These are phyloP conservation scores for Alca torda DNA, from an alignment of 2,797 vertebrate species.

Conservation along the genomic window DNA sequence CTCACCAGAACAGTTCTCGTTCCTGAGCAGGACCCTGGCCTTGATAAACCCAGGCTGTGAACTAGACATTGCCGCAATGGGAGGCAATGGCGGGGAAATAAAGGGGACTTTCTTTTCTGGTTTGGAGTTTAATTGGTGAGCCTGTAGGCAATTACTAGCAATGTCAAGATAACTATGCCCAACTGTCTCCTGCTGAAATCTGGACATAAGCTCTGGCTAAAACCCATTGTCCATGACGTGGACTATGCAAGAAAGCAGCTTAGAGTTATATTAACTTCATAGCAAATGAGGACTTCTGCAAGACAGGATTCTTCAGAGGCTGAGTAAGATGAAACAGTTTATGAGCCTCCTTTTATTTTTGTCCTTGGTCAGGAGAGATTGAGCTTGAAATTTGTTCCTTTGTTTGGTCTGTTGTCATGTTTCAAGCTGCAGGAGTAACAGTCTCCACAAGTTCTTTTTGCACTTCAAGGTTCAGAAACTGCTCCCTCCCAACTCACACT, in stretches of 20 bases:
- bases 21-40: neutral
- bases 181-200: neutral
- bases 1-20: neutral
- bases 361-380: neutral
- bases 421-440: neutral
- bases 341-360: neutral
- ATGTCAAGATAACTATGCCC: neutral
- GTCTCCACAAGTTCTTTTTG: neutral
- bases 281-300: neutral
- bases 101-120: neutral
- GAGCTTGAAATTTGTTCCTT: neutral
- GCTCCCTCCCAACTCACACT: neutral
- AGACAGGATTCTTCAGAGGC: neutral
- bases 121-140: neutral
- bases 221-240: neutral
- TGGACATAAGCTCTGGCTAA: neutral
- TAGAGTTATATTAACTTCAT: neutral
- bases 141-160: neutral
- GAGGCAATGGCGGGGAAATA: neutral
- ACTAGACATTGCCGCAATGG: neutral
- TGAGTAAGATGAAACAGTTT: neutral
- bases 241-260: neutral
- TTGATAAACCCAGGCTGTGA: neutral
- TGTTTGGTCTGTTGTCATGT: neutral
- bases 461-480: neutral